Base-by-base conservation (phyloP, 2,113 vertebrate genomes). In the Nematolebias whitei region DNA sequence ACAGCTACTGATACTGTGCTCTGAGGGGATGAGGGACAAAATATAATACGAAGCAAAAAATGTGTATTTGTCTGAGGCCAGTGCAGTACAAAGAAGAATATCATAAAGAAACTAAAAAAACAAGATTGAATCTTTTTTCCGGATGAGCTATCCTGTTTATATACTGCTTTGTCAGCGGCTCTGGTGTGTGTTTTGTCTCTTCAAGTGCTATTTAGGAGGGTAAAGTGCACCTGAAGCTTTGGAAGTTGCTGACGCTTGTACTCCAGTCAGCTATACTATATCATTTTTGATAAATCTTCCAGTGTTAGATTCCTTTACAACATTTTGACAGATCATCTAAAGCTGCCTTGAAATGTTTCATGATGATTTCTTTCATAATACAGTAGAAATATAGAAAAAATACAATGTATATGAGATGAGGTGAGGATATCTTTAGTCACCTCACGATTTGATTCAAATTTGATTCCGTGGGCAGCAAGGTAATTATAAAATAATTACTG, bases 71-170 rank as follows among this genome's bases (percentile, higher is more conserved):
- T 75, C 78, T 70, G 72, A 74, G 59, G 57, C 63, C 13, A 16
- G 44, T 12, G 22, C 65, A 52, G 60, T 68, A 77, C 72, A 83
- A 78, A 78, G 67, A 51, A 80, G 84, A 86, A 83, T 79, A 83
- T 49, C 20, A 64, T 48, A 58, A 19, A 22, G 73, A 83, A 45
- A 63, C 32, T 8, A 35, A 35, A 35, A 35, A 35, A 20, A 71
- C 48, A 50, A 1, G 62, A 71, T 82, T 48, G 60, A 51, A 53
- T 64, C 50, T 59, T 47, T 18, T 20, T 50, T 58, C 39, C 24
- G 38, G 2, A 29, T 39, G 12, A 22, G n/a, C 49, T 0, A 0
- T 19, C n/a, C 29, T 48, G 48, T 59, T 71, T 75, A 22, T 58
- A 44, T 22, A 41, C 11, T 32, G 40, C 56, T 41, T 19, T 41